Conservation (phyloP, 2,797 vertebrate species). For the Melanotaenia parkinsoni region DNA sequence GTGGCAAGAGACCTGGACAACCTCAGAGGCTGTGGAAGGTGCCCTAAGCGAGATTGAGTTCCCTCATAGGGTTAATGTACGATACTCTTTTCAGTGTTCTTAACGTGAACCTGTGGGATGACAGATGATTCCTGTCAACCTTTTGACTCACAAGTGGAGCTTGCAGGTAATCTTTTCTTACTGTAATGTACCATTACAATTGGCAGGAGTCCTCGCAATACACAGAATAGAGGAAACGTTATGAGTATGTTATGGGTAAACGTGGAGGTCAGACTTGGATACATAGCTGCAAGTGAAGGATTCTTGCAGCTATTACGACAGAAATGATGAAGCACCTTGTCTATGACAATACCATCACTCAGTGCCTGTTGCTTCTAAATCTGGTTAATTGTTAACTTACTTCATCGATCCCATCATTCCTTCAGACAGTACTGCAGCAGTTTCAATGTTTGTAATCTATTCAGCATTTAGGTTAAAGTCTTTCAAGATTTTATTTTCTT, state of each 20-base stretch:
- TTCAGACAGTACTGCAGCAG: too few species aligned
- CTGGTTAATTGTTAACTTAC: not conserved
- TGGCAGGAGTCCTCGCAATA: not conserved
- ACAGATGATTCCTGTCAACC: not conserved
- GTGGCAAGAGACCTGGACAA: not conserved
- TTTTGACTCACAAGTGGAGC: not conserved
- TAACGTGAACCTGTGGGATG: not conserved
- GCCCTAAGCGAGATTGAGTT: not conserved
- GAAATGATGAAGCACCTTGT: too few species aligned
- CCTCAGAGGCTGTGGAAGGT: not conserved
- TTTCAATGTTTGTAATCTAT: too few species aligned
- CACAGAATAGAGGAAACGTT: not conserved
- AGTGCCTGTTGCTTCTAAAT: too few species aligned
- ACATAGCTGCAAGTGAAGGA: not conserved
- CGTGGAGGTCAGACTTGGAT: not conserved
- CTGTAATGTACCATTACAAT: not conserved
- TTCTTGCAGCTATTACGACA: too few species aligned
- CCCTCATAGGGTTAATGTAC: not conserved
- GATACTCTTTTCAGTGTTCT: not conserved
- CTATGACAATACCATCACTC: too few species aligned
- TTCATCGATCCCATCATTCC: not conserved
- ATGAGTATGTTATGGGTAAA: too few species aligned
- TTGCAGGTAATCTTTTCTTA: not conserved
- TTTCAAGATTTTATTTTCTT: not conserved
- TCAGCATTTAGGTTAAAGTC: not conserved